Base-by-base conservation (phyloP, 2,113 vertebrate species). In the Athene cunicularia region DNA sequence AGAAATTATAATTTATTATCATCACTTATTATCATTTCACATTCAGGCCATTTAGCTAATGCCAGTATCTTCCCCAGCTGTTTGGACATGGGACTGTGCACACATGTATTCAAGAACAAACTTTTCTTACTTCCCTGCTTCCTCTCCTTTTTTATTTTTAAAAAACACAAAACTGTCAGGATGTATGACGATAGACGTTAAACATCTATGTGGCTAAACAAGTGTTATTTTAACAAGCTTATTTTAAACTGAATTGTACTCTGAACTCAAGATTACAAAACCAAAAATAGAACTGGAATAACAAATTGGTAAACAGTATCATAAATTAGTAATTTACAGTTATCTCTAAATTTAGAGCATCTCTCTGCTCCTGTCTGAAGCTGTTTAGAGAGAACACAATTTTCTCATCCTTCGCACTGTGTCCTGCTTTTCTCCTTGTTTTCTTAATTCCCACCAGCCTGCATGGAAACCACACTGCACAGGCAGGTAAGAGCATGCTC, bases 21-120 rank as follows among this genome's bases (percentile, higher is more conserved):
- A 73, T n/a, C 49, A 47, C 11, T 87, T n/a, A 5, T 7, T 8
- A n/a, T 8, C 17, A 49, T 47, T 58, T 58, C n/a, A 9, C 28
- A 45, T 60, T 64, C 24, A 32, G 13, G 7, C 2, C 18, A 30
- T 49, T 82, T 20, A 45, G 28, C 5, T 75, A 79, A 80, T 22
- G 8, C 22, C 24, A 62, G 6, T 3, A 50, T 22, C 6, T 23
- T 62, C 20, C 6, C 20, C 60, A 63, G 1, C 8, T 74, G 18
- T 35, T n/a, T 20, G 52, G 37, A 30, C n/a, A 20, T 2, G 26
- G 20, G 10, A 37, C 23, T 0, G 0, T 30, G 26, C 5, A 37
- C 14, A 24, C 1, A 5, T 1, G 5, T 39, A 53, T 62, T 76
- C 20, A 35, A 80, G 19, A 77, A 35, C 6, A 53, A 59, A 2